Evolutionary conservation across 2,113 vertebrate genomes (phyloP), one percentile per base, ranked within the genome.

Genomic region (Cebus imitator): DNA sequence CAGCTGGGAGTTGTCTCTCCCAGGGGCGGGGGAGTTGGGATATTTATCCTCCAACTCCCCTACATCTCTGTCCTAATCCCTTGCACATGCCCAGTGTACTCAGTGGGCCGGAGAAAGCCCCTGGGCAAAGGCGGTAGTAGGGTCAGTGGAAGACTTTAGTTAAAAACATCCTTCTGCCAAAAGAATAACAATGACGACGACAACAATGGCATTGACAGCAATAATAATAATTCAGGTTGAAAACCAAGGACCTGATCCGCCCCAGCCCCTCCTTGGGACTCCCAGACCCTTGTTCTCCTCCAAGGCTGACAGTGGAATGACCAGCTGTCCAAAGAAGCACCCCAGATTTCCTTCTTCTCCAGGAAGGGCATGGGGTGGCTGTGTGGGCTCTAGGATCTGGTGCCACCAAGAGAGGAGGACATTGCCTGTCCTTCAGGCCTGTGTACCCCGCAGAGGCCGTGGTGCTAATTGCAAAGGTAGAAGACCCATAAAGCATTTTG

Each of bases 301-400:
- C 45, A 35, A 64, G 57, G 82, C 82, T 30, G 70, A 91, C 64
- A 5, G 11, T 0, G 0, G 57, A 45, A 35, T 1, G 10, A 11
- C 58, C 1, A 4, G 45, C 80, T 84, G 14, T 35, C 57, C n/a
- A 35, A 57, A 66, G 37, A 20, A 13, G 43, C 17, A 45, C 32
- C 61, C 27, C 50, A 13, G 5, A 11, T 5, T 52, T 75, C 35
- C 32, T 13, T 4, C 30, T 6, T 23, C 87, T 61, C 45, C 1
- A 0, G 37, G 40, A 55, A 32, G 32, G 80, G 5, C 0, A 4
- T 0, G 8, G 14, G 20, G 23, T 1, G 0, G 35, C 32, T 27
- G 37, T n/a, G 40, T 84, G 89, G 25, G 66, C 11, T 58, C 86
- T 50, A 37, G 40, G 1, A 64, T 14, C 37, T 3, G 32, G 85